phyloP scores from a whole-genome alignment of 2,888 invertebrate species.

The Hermaeophaga mercurialis region DNA sequence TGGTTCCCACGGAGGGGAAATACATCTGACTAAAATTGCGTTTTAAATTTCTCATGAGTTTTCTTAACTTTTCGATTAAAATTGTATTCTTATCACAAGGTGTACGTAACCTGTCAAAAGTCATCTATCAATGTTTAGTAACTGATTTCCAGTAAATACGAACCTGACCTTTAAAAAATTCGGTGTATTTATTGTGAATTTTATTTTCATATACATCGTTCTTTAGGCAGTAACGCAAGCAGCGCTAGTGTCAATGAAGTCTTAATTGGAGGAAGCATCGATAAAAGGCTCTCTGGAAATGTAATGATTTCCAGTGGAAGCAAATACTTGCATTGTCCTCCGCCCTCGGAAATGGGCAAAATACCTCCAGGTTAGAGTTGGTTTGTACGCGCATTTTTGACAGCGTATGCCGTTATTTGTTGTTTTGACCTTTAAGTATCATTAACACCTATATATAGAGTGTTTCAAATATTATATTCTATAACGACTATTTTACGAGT shows the following conservation, averaged over 20 bases:
- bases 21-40: no score
- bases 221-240: constrained; percentile 45
- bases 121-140: no score
- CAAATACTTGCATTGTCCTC: constrained; percentile 78
- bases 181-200: not conserved
- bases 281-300: constrained; percentile 68
- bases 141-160: no score
- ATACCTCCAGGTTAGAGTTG: constrained; percentile 42
- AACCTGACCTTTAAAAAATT: no score
- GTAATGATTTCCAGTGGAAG: constrained; percentile 78
- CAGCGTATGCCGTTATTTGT: no score
- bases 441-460: not conserved
- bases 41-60: no score
- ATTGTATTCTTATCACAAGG: no score
- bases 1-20: no score
- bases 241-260: constrained; percentile 60
- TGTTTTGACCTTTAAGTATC: not conserved
- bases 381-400: not conserved
- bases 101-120: no score
- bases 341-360: constrained; percentile 61
- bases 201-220: not conserved
- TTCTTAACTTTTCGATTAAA: no score
- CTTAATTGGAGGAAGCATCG: constrained; percentile 40
- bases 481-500: no score
- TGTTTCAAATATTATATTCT: no score